Percentiles rank a stretch among this genome's conserved stretches.
Evolutionary conservation across 2,113 vertebrate species (phyloP).

Genomic region (Equus quagga): DNA sequence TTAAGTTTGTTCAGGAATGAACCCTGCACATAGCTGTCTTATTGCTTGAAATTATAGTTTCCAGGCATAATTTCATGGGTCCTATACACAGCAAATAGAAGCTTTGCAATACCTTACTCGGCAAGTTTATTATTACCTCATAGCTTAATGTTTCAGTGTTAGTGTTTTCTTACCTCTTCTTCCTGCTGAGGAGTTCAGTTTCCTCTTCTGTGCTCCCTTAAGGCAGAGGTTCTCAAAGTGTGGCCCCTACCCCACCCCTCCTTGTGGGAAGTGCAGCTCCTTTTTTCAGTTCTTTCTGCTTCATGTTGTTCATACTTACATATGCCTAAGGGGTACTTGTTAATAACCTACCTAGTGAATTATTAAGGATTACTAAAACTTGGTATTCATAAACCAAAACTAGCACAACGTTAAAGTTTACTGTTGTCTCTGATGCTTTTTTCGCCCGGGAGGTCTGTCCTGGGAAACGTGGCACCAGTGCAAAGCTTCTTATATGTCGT

Average conservation of each 20-base stretch:
- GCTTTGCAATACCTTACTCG: constrained; percentile 63
- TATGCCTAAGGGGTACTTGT: constrained; percentile 13
- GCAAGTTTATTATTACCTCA: constrained; percentile 49
- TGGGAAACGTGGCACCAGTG: neutral
- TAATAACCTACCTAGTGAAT: constrained; percentile 39
- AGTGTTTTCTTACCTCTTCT: constrained; percentile 21
- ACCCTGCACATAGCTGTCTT: constrained; percentile 28
- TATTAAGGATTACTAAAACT: constrained; percentile 44
- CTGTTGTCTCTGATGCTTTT: neutral
- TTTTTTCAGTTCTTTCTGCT: constrained; percentile 1
- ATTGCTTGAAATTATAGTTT: constrained; percentile 58
- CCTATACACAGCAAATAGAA: constrained; percentile 52
- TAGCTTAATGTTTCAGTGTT: constrained; percentile 50
- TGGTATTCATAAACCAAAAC: constrained; percentile 29
- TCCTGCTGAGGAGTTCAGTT: constrained; percentile 20
- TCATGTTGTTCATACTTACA: neutral
- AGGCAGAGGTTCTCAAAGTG: constrained; percentile 17
- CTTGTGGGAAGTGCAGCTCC: constrained; percentile 2
- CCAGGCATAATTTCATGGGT: constrained; percentile 36
- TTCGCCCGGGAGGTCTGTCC: neutral
- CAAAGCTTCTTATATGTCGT: neutral
- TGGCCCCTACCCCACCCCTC: neutral
- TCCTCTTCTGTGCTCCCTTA: neutral
- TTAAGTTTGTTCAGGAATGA: neutral
- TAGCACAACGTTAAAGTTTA: neutral